Base-by-base conservation (phyloP, 2,797 vertebrate genomes). In the Huso huso region DNA sequence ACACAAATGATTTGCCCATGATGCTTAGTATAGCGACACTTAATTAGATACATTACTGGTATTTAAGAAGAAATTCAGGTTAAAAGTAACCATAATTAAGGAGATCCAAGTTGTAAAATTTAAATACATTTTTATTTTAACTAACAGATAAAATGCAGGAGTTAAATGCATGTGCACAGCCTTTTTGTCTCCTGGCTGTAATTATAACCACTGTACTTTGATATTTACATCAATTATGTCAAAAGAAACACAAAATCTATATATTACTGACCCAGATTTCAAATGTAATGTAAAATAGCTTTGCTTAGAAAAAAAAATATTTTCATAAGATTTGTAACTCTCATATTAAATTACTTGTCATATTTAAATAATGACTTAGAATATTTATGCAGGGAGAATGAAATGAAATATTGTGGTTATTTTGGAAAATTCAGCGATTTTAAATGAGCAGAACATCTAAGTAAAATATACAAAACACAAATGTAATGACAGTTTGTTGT, bases 131-230 rank as follows among this genome's bases (percentile, higher is more conserved):
- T 37, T 37, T 37, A 37, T 37, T 37, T 37, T 37, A 37, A 37
- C 37, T 37, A 37, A 37, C 37, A 37, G 37, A 37, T 37, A 37
- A 37, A 37, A 37, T 37, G 37, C 37, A 37, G 37, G 3, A 37
- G 37, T 37, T 4, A 37, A 37, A 37, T 37, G 37, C 37, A 37
- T 37, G 5, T 37, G 37, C 37, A 37, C 37, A 37, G 37, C 37
- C 37, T 37, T 37, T 37, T 4, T 37, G 37, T 37, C 37, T 37
- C 37, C 37, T 37, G 37, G 37, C 37, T 37, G 37, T 37, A 37
- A 37, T 82, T 81, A 72, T 72, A 73, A 69, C 73, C 73, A 53
- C 74, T n/a, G 12, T 58, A 2, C 13, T 58, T 58, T 58, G 55
- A 11, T 58, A 7, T 58, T 11, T 13, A 58, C 12, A 58, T 58